A percentile compares a stretch with the other conserved stretches of the same genome.
These are phyloP conservation scores for Corythornis vintsioides DNA, from an alignment of 2,113 vertebrate genomes.

Conservation along the genomic window DNA sequence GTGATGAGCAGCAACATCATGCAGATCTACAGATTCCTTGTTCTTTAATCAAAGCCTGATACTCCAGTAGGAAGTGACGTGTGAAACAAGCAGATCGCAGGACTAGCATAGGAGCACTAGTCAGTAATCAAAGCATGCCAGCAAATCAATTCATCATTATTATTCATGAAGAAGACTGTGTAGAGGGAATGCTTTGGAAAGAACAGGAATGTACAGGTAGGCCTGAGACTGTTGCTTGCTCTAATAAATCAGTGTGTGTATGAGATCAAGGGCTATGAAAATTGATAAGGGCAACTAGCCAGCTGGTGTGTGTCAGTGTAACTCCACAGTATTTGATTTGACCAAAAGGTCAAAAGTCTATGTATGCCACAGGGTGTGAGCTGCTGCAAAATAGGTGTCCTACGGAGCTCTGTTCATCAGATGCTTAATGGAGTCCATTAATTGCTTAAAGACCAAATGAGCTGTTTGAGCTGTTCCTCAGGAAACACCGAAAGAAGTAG, in stretches of 20 bases:
- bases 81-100: background rate
- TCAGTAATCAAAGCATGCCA: background rate
- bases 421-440: background rate
- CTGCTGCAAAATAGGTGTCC: background rate
- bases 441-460: background rate
- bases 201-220: background rate
- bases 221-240: background rate
- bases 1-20: background rate
- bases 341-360: background rate
- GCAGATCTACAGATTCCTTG: background rate
- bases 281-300: background rate
- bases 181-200: background rate
- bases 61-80: background rate
- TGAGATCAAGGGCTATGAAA: background rate
- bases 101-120: background rate
- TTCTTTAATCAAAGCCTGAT: conserved; percentile 11
- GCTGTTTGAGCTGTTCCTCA: background rate
- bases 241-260: background rate
- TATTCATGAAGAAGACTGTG: background rate
- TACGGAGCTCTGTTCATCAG: background rate
- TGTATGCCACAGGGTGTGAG: background rate
- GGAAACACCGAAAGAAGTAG: background rate
- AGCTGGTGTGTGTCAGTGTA: background rate
- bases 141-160: background rate
- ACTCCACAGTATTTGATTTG: background rate